Evolutionary conservation across 2,113 vertebrate genomes (phyloP).

Genomic region (Corythaixoides concolor): DNA sequence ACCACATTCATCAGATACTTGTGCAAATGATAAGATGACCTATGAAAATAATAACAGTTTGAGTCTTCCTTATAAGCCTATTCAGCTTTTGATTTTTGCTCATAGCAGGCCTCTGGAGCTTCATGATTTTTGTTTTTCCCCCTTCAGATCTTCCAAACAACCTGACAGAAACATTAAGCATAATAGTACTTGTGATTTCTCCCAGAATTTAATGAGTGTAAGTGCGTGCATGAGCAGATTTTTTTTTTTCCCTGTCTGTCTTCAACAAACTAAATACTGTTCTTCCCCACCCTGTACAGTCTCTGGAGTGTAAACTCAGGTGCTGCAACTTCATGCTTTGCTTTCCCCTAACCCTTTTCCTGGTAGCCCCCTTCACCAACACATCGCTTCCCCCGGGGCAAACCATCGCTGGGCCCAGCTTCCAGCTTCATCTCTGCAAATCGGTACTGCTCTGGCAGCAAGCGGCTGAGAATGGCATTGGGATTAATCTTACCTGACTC

Average conservation of each 20-base stretch:
- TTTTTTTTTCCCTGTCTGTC: not conserved
- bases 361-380: not conserved
- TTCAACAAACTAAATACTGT: not conserved
- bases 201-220: not conserved
- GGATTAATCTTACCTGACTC: not conserved
- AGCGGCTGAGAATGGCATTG: accelerated
- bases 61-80: not conserved
- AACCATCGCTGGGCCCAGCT: not conserved
- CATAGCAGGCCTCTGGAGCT: not conserved
- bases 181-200: not conserved
- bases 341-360: not conserved
- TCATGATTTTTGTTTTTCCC: not conserved
- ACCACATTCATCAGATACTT: not conserved
- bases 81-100: not conserved
- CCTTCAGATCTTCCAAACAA: not conserved
- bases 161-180: not conserved
- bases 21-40: not conserved
- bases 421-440: not conserved
- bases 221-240: not conserved
- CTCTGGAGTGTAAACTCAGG: not conserved
- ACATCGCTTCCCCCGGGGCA: not conserved
- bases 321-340: not conserved
- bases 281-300: not conserved
- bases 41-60: not conserved
- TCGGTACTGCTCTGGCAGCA: not conserved